Evolutionary conservation across 1,140 invertebrate species (phyloP), one percentile per base, ranked within the genome.

Genomic region (Fopius arisanus): DNA sequence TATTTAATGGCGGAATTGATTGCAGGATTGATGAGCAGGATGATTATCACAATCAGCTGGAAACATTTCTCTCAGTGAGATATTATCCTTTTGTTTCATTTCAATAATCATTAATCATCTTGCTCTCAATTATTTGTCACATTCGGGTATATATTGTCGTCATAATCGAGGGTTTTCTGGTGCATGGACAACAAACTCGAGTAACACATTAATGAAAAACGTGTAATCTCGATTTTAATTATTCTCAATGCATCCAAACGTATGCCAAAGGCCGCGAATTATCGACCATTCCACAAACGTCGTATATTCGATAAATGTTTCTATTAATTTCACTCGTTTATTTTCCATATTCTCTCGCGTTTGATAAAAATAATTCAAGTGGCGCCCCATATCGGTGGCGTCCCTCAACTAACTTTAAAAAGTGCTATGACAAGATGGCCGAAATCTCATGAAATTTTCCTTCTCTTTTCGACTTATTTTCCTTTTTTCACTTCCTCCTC

Each of bases 231-330:
- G 66, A 51, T 76, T 54, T 62, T 40, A 76, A 40, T 78, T 75
- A 68, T 77, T 69, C 75, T 86, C 79, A 80, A 54, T 81, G 82
- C 81, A 87, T 86, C 83, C 82, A 82, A 84, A 85, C 78, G 79
- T 84, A 79, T 84, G 79, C 81, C 84, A 86, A 84, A 83, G 81
- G 80, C 82, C 86, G 84, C 80, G 80, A 84, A 75, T 77, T 78
- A 76, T 65, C 76, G 76, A 78, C 69, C 75, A 75, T 76, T 68
- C 73, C 70, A 63, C 67, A 59, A 67, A 68, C 21, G 67, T 69
- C 63, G 62, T 72, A 71, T 78, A 67, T 70, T 76, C 74, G 67
- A 73, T 71, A 10, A 37, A 37, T 73, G 71, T 48, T n/a, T n/a
- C n/a, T 68, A 63, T 72, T 28, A 75, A 63, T 40, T 73, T 70